Conservation (phyloP, 2,888 invertebrate species). For the Synergus laeviventris region DNA sequence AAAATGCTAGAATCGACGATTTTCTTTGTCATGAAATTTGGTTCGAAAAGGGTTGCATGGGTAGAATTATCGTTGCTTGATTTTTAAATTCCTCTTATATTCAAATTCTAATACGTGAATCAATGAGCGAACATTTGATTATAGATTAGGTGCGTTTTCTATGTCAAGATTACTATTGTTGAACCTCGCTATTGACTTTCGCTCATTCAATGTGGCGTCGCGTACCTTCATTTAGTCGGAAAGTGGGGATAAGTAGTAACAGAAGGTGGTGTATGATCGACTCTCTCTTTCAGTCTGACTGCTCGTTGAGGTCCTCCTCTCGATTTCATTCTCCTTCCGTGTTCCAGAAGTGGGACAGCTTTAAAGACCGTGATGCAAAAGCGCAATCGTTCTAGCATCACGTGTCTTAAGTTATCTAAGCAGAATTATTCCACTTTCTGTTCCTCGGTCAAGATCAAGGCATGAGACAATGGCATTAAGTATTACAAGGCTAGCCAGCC, state of each 20-base stretch:
- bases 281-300: slow-evolving; percentile 32
- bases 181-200: slow-evolving; percentile 28
- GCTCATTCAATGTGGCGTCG: slow-evolving; percentile 15
- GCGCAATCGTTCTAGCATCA: slow-evolving; percentile 33
- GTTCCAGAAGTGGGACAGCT: slow-evolving; percentile 33
- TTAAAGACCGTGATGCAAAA: slow-evolving; percentile 26
- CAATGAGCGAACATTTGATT: not conserved
- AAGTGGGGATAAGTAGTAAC: slow-evolving; percentile 40
- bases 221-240: slow-evolving; percentile 31
- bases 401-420: slow-evolving; percentile 21
- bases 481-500: not conserved
- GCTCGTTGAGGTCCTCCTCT: slow-evolving; percentile 32
- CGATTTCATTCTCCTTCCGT: slow-evolving; percentile 37
- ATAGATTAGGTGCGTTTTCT: not conserved
- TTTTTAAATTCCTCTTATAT: not conserved
- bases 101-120: too few species aligned
- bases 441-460: slow-evolving; percentile 38
- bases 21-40: not conserved
- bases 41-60: not conserved
- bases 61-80: not conserved
- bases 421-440: slow-evolving; percentile 32
- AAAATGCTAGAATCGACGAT: slow-evolving; percentile 36
- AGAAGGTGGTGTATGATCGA: slow-evolving; percentile 37
- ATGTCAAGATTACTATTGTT: slow-evolving; percentile 13
- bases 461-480: slow-evolving; percentile 5